Percentiles rank a stretch among this genome's conserved stretches.
These are phyloP conservation scores for Leuciscus waleckii DNA, from an alignment of 2,797 vertebrate species.

Conservation along the genomic window DNA sequence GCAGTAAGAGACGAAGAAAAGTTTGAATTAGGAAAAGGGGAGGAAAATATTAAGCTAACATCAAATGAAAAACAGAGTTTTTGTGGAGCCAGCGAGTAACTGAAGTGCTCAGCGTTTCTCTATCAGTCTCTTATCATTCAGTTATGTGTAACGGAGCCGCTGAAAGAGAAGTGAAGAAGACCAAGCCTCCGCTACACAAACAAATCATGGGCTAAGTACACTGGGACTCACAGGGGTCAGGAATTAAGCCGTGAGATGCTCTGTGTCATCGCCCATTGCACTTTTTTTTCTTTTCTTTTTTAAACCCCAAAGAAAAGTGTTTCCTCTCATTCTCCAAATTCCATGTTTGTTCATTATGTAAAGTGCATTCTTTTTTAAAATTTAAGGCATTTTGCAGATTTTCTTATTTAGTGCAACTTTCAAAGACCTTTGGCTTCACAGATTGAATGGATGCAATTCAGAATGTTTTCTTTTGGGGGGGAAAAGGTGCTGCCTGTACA, in stretches of 20 bases:
- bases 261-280: slow-evolving; percentile 32
- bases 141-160: slow-evolving; percentile 69
- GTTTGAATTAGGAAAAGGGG: slow-evolving; percentile 58
- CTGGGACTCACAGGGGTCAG: slow-evolving; percentile 62
- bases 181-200: slow-evolving; percentile 61
- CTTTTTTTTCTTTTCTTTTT: background rate
- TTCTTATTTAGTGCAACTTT: background rate
- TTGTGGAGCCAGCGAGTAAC: slow-evolving; percentile 30
- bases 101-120: slow-evolving; percentile 67
- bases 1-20: slow-evolving; percentile 72
- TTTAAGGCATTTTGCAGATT: background rate
- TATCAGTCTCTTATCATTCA: slow-evolving; percentile 69
- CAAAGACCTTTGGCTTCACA: background rate
- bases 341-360: background rate
- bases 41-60: slow-evolving; percentile 45
- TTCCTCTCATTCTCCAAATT: slow-evolving; percentile 8
- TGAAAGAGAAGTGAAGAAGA: slow-evolving; percentile 72
- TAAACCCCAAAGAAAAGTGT: background rate
- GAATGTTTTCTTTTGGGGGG: background rate
- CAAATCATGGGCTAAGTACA: slow-evolving; percentile 63
- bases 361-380: background rate
- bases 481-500: background rate
- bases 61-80: slow-evolving; percentile 40
- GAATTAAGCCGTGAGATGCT: slow-evolving; percentile 56
- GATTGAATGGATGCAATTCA: background rate